Evolutionary conservation across 2,888 invertebrate species (phyloP), one percentile per base, ranked within the genome.

Genomic region (Amblyjoppa proteus): DNA sequence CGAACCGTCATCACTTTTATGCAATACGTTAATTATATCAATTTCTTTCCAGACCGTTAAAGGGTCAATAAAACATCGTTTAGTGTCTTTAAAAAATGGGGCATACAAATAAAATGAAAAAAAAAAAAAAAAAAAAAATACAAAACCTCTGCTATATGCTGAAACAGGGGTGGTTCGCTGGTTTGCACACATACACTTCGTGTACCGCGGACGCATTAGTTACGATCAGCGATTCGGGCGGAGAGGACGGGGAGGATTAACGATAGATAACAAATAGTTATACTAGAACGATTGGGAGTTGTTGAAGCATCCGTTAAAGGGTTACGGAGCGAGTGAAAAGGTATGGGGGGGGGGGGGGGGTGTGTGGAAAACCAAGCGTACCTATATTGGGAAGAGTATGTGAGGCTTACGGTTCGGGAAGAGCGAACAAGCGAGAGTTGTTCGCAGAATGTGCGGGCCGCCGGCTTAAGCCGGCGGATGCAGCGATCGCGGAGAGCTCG

Each of bases 191-290:
- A 84, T 82, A 83, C 66, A 68, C 76, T 66, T 74, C 71, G 77
- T 58, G 64, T 68, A 68, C 77, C 81, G 56, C 76, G 80, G 88
- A 82, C 75, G 87, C 87, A 87, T 85, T 89, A 88, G 89, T 89
- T 90, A 88, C 90, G 88, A 90, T 85, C 87, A 88, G 82, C 88
- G 89, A 88, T 86, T 82, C 78, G 83, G 83, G 77, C 20, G 81
- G 77, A 2, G 16, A n/a, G 51, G 20, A 0, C 0, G 2, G 53
- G 84, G 81, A 78, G 92, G 93, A 91, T 93, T 92, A 93, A 90
- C 90, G 88, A 90, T 89, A 90, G 87, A 91, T 92, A 93, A 92
- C 91, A 89, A 92, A 90, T 90, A 90, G 91, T 92, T 92, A 91
- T 92, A 64, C 75, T 41, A 89, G 90, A 88, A 79, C 89, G 90